Percentiles rank a stretch among this genome's conserved stretches.
Conservation (phyloP, 2,888 invertebrate genomes). For the Lucinisca nassula region DNA sequence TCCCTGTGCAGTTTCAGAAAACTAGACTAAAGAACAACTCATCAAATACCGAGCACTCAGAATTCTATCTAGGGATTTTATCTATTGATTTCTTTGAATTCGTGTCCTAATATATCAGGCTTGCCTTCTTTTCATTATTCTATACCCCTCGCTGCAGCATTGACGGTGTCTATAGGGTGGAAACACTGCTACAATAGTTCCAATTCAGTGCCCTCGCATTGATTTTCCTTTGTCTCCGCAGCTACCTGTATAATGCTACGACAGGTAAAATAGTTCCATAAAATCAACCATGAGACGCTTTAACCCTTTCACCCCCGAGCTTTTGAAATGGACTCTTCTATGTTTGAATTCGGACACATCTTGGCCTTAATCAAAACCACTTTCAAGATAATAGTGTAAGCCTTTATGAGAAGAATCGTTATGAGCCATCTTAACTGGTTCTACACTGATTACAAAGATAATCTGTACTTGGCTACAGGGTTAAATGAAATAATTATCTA, state of each 20-base stretch:
- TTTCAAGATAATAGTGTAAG: no score
- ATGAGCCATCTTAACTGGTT: no score
- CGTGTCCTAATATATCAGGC: conserved; percentile 13
- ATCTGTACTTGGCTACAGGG: no score
- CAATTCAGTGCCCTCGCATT: conserved; percentile 8
- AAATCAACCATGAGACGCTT: neutral
- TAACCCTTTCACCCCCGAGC: neutral
- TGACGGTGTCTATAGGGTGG: neutral
- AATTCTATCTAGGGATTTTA: neutral
- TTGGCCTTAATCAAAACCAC: no score
- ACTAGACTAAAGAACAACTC: conserved; percentile 7
- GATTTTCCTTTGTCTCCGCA: conserved; percentile 6
- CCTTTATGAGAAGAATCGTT: no score
- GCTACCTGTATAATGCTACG: neutral
- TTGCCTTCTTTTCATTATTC: conserved; percentile 9
- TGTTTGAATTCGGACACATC: no score
- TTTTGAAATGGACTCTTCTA: no score
- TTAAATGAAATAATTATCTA: no score
- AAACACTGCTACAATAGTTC: neutral
- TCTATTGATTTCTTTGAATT: conserved; percentile 9
- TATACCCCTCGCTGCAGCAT: neutral
- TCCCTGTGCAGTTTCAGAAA: neutral
- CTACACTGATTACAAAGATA: no score
- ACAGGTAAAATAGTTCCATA: neutral
- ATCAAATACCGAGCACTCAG: neutral